Evolutionary conservation across 2,797 vertebrate species (phyloP).

Genomic region (Potorous gilbertii): DNA sequence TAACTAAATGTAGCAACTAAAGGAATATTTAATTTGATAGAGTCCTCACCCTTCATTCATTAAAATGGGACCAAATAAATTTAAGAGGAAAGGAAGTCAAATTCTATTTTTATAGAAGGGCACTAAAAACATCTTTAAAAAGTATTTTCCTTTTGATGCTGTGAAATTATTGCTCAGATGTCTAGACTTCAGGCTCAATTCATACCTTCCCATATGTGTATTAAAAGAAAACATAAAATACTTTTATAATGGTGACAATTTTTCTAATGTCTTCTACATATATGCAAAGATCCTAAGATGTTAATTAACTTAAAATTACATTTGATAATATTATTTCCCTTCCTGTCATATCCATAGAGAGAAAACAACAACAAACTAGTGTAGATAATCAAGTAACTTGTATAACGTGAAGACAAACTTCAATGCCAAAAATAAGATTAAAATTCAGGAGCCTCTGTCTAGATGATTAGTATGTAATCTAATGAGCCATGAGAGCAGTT

Average conservation of each 20-base stretch:
- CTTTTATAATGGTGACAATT: not conserved
- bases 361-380: not conserved
- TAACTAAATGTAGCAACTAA: slow-evolving; percentile 34
- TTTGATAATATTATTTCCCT: not conserved
- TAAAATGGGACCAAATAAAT: slow-evolving; percentile 48
- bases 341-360: not conserved
- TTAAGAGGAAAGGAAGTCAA: slow-evolving; percentile 32
- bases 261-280: not conserved
- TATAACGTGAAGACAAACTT: not conserved
- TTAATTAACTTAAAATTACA: not conserved
- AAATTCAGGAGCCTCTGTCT: not conserved
- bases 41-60: slow-evolving; percentile 23
- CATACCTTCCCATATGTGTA: not conserved
- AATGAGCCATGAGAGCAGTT: not conserved
- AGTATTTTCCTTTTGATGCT: slow-evolving; percentile 12
- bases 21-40: slow-evolving; percentile 7
- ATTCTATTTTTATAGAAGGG: slow-evolving; percentile 1
- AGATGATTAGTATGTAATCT: not conserved
- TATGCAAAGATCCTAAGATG: not conserved
- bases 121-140: slow-evolving; percentile 20
- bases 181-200: slow-evolving; percentile 41
- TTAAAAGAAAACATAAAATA: not conserved
- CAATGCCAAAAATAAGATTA: not conserved
- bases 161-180: not conserved
- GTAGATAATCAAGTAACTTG: not conserved